Conservation (phyloP, 35 echinoderm and acorn worm species). For the Heliocidaris tuberculata region DNA sequence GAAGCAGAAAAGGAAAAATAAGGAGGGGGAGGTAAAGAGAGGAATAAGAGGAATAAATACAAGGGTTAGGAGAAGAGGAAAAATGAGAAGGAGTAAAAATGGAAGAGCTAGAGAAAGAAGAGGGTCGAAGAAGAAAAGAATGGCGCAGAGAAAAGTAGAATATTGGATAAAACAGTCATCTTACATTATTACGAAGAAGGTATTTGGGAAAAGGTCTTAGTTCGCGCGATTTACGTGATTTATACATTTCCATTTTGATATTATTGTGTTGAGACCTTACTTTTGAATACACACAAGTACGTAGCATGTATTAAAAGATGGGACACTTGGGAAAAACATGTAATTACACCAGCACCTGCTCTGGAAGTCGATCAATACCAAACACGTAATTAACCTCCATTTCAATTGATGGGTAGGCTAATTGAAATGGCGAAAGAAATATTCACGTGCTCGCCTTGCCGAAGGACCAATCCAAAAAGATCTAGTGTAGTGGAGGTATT, state of each 20-base stretch:
- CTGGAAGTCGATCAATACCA: neutral
- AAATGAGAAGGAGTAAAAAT: neutral
- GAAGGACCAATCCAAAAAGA: neutral
- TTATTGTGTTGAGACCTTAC: too few species aligned
- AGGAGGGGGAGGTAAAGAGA: neutral
- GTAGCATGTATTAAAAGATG: too few species aligned
- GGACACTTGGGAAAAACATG: neutral
- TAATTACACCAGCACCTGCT: neutral
- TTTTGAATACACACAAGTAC: too few species aligned
- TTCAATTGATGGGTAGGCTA: neutral
- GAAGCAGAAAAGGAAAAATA: neutral
- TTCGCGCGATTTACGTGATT: too few species aligned
- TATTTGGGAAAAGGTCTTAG: too few species aligned
- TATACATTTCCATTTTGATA: too few species aligned
- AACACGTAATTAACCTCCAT: neutral
- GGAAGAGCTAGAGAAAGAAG: neutral
- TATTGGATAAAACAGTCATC: too few species aligned
- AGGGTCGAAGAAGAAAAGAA: too few species aligned
- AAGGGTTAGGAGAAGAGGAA: neutral
- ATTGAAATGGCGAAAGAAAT: neutral
- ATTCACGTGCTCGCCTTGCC: neutral
- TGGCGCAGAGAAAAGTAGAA: too few species aligned
- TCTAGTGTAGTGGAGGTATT: neutral
- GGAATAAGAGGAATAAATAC: too few species aligned
- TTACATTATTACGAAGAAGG: too few species aligned